These are phyloP conservation scores for Chrysomallon squamiferum DNA, from an alignment of 1,140 invertebrate genomes.

Conservation along the genomic window DNA sequence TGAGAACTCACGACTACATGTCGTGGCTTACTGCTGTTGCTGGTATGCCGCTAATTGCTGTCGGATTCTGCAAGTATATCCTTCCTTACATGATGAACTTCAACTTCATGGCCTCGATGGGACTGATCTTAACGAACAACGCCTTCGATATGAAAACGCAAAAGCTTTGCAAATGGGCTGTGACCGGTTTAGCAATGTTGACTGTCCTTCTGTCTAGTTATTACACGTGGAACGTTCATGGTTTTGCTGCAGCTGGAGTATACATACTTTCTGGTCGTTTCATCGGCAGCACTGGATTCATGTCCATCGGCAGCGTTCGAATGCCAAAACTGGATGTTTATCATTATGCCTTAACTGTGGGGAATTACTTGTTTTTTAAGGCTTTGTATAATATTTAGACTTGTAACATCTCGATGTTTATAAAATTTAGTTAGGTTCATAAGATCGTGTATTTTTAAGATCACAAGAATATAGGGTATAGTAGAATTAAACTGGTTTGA, in stretches of 20 bases:
- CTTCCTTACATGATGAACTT: constrained; percentile 25
- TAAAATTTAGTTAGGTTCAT: too few species aligned
- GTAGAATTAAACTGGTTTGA: too few species aligned
- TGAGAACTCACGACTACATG: constrained; percentile 28
- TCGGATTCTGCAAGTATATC: constrained; percentile 30
- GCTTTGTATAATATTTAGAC: constrained; percentile 9
- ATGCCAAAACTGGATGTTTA: constrained; percentile 40
- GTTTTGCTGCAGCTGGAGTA: constrained; percentile 26
- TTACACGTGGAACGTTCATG: constrained; percentile 26
- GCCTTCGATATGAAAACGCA: constrained; percentile 21
- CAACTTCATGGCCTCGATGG: constrained; percentile 27
- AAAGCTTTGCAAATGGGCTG: constrained; percentile 25
- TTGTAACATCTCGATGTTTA: too few species aligned
- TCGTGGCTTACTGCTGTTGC: constrained; percentile 37
- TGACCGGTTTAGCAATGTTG: constrained; percentile 40
- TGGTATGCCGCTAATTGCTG: constrained; percentile 33
- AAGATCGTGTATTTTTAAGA: too few species aligned
- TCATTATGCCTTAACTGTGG: constrained; percentile 38
- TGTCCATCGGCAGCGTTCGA: constrained; percentile 8
- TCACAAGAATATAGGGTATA: too few species aligned
- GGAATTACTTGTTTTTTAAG: constrained; percentile 37
- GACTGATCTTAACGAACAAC: constrained; percentile 14
- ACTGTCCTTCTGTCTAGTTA: constrained; percentile 29
- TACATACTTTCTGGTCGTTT: constrained; percentile 35
- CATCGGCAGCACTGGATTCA: constrained; percentile 26